These are phyloP conservation scores for Alosa sapidissima DNA, from an alignment of 2,797 vertebrate genomes.

Conservation along the genomic window DNA sequence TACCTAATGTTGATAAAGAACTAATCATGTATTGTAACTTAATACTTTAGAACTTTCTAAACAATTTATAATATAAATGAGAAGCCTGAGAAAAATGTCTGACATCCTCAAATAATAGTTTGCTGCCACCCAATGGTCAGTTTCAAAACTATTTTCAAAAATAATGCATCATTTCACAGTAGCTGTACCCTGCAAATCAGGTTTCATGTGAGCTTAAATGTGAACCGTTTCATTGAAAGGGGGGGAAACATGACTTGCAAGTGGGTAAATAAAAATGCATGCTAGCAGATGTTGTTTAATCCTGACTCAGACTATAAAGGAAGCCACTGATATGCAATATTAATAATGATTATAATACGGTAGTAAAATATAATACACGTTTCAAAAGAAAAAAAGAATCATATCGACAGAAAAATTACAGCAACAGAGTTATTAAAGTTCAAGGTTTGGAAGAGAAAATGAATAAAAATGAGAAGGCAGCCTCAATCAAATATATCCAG, in stretches of 20 bases:
- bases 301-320: conserved; percentile 65
- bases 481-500: conserved; percentile 44
- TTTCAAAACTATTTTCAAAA: conserved; percentile 58
- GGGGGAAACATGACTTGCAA: conserved; percentile 55
- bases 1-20: not conserved
- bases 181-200: not conserved
- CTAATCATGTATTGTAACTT: not conserved
- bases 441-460: conserved; percentile 64
- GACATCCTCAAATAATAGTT: not conserved
- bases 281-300: conserved; percentile 74
- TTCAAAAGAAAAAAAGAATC: conserved; percentile 69
- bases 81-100: not conserved
- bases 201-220: not conserved
- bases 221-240: conserved; percentile 28
- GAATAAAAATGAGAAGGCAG: conserved; percentile 67
- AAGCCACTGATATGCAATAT: conserved; percentile 75
- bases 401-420: conserved; percentile 70
- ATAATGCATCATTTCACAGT: not conserved
- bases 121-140: conserved; percentile 60
- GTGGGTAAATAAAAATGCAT: conserved; percentile 73
- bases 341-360: conserved; percentile 74
- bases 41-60: not conserved
- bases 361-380: conserved; percentile 80
- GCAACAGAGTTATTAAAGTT: conserved; percentile 69
- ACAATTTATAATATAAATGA: not conserved